phyloP scores from a whole-genome alignment of 2,888 invertebrate genomes.

The Heliconius ethilla region DNA sequence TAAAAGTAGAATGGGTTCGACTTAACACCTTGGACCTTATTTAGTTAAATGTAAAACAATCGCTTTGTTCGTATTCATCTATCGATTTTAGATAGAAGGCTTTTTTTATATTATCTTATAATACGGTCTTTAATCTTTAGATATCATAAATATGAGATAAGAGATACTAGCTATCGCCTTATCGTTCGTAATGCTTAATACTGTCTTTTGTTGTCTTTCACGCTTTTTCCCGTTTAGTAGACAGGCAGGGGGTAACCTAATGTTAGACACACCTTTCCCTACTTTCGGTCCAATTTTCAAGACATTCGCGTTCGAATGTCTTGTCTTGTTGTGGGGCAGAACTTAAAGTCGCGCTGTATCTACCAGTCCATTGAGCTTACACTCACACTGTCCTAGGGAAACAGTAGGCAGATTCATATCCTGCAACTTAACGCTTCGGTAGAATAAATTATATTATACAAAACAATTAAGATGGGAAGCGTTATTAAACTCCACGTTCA shows the following conservation, averaged over 20 bases:
- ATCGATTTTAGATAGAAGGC: constrained; percentile 72
- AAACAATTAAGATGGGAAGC: no score
- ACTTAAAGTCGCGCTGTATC: not conserved
- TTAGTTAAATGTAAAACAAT: constrained; percentile 66
- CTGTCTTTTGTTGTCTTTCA: not conserved
- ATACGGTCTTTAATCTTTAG: constrained; percentile 16
- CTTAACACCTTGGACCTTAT: constrained; percentile 48
- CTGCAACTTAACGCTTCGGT: no score
- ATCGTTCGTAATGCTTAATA: not conserved
- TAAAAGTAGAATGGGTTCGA: constrained; percentile 11
- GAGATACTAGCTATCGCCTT: not conserved
- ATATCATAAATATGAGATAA: not conserved
- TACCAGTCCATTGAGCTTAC: no score
- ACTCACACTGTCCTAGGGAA: no score
- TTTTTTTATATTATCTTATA: constrained; percentile 32
- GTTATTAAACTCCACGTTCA: no score
- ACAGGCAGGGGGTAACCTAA: not conserved
- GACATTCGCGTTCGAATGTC: no score
- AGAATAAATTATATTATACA: no score
- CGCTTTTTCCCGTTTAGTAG: not conserved
- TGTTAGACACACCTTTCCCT: not conserved
- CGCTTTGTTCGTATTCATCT: constrained; percentile 65
- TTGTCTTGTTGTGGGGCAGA: not conserved
- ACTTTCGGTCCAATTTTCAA: not conserved
- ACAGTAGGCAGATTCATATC: no score